phyloP scores from a whole-genome alignment of 1,140 invertebrate genomes.

The Papilio xuthus region DNA sequence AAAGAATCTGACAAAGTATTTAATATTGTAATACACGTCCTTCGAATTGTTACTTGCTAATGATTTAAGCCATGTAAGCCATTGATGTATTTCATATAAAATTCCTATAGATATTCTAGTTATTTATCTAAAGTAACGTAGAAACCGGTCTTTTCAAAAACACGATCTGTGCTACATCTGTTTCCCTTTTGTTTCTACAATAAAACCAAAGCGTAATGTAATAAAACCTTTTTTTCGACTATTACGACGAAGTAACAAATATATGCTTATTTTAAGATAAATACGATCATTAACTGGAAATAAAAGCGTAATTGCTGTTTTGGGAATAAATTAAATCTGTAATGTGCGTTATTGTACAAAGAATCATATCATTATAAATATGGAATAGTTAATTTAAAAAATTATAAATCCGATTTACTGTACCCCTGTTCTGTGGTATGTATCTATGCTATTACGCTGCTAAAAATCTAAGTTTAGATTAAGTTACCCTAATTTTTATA shows the following conservation, averaged over 20 bases:
- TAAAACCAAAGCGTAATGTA: not conserved
- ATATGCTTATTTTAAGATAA: conserved; percentile 3
- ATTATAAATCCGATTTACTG: too few relatives aligned
- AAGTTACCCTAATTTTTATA: too few relatives aligned
- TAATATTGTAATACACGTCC: not conserved
- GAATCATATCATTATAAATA: too few relatives aligned
- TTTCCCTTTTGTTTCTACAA: not conserved
- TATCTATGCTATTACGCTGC: too few relatives aligned
- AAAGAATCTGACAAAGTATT: not conserved
- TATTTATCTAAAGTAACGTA: too few relatives aligned
- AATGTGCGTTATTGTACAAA: too few relatives aligned
- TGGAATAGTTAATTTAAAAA: too few relatives aligned
- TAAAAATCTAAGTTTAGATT: too few relatives aligned
- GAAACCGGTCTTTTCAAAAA: not conserved
- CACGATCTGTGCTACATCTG: not conserved
- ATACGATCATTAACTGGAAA: not conserved
- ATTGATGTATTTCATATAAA: too few relatives aligned
- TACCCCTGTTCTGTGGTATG: too few relatives aligned
- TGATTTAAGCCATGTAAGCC: not conserved
- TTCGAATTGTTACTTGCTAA: not conserved
- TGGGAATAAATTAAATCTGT: not conserved
- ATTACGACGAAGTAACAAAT: not conserved
- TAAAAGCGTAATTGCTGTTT: not conserved
- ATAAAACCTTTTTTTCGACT: not conserved
- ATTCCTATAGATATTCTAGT: too few relatives aligned